Evolutionary conservation across 2,797 vertebrate genomes (phyloP).

Genomic region (Parauchenoglanis ngamensis): DNA sequence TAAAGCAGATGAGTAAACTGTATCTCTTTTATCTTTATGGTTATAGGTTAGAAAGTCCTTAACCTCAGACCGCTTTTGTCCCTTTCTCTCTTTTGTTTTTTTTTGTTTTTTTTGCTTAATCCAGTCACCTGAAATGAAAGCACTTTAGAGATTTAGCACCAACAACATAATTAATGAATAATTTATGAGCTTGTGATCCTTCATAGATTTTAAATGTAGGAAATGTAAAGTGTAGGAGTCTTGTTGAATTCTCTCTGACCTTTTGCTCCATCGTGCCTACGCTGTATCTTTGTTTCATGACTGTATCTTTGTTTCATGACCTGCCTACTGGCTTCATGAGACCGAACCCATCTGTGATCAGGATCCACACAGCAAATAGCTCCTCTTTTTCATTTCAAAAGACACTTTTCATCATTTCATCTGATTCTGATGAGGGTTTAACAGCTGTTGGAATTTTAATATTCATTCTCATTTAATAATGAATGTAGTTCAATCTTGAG

Average conservation of each 20-base stretch:
- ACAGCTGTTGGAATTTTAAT: background rate
- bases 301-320: background rate
- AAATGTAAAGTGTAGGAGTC: conserved; percentile 3
- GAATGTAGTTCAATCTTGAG: background rate
- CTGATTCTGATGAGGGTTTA: background rate
- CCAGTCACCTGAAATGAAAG: background rate
- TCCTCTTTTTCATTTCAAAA: background rate
- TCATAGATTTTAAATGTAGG: background rate
- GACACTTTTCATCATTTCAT: background rate
- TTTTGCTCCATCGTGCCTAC: conserved; percentile 5
- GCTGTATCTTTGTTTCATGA: background rate
- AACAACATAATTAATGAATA: conserved; percentile 12
- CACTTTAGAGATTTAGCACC: background rate
- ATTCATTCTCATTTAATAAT: background rate
- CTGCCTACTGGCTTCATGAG: conserved; percentile 13
- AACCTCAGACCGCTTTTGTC: background rate
- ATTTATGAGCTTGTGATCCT: background rate
- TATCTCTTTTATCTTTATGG: background rate
- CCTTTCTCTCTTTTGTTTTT: no score
- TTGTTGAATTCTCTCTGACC: conserved; percentile 12
- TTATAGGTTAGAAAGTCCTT: conserved; percentile 5
- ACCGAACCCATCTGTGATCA: conserved; percentile 12
- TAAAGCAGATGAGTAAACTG: background rate
- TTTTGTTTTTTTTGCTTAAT: background rate
- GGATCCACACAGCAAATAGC: background rate